phyloP scores from a whole-genome alignment of 1,140 invertebrate genomes.

The Bicyclus anynana region DNA sequence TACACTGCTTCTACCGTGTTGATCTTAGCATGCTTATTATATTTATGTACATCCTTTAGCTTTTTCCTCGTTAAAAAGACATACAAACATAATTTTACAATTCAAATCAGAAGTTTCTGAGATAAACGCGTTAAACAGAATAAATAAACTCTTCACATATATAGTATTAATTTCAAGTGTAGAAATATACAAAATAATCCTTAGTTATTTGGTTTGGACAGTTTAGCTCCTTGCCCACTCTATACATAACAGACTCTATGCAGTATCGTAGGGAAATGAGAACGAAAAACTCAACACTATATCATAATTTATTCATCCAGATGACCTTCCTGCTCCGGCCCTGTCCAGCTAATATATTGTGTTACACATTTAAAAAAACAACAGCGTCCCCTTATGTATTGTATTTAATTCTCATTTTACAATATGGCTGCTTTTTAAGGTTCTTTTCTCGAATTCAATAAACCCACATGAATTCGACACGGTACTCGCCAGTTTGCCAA shows the following conservation, averaged over 20 bases:
- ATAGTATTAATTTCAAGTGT: too few relatives aligned
- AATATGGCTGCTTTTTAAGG: slow-evolving; percentile 53
- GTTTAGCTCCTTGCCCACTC: slow-evolving; percentile 22
- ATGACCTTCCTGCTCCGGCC: slow-evolving; percentile 61
- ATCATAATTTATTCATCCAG: slow-evolving; percentile 74
- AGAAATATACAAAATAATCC: too few relatives aligned
- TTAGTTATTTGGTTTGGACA: neutral
- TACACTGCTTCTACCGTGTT: too few relatives aligned
- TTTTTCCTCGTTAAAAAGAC: too few relatives aligned
- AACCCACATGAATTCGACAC: neutral
- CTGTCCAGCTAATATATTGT: slow-evolving; percentile 53
- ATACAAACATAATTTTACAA: too few relatives aligned
- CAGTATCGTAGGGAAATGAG: slow-evolving; percentile 38
- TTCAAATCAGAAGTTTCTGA: too few relatives aligned
- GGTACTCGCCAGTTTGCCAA: too few relatives aligned
- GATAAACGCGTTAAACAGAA: too few relatives aligned
- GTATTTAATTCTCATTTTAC: slow-evolving; percentile 62
- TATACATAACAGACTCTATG: slow-evolving; percentile 33
- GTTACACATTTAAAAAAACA: slow-evolving; percentile 51
- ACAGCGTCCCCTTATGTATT: slow-evolving; percentile 31
- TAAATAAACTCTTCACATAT: too few relatives aligned
- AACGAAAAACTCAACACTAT: slow-evolving; percentile 56
- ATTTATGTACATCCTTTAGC: too few relatives aligned
- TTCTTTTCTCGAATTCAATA: neutral
- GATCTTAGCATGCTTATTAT: too few relatives aligned